Evolutionary conservation across 2,113 vertebrate genomes (phyloP), one percentile per base, ranked within the genome.

Genomic region (Cheilinus undulatus): DNA sequence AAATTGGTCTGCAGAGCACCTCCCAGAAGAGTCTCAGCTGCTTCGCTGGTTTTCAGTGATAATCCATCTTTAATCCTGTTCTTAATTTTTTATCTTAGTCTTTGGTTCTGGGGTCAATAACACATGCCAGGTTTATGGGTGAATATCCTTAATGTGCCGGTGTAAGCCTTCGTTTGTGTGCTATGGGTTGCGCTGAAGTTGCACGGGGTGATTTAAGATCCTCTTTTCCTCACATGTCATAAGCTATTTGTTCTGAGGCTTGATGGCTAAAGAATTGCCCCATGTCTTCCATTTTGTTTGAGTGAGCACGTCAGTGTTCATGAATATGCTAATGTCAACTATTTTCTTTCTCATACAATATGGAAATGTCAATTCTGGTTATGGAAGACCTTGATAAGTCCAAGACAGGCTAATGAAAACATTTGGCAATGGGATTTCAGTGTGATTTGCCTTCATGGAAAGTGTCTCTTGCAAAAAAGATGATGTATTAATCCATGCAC

Each of bases 11-110:
- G 49, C 63, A 24, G 72, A 46, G 60, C 34, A 50, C 56, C 46
- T 69, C 66, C 61, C 86, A 66, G 34, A 60, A 67, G 65, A 73
- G 65, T 8, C 48, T 60, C 40, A 68, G 86, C 80, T 80, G 84
- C 76, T 82, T 78, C 66, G 72, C 52, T 58, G 76, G 72, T 51
- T 85, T 69, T 77, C 62, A 69, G 52, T 76, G 48, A 73, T 89
- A 90, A 90, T 91, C 84, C 90, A 88, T 85, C 53, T 76, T 82
- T 86, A 91, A 90, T 85, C 75, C 83, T 78, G 85, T 89, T 89
- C 74, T 87, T 87, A 67, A 50, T 83, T 86, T 86, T 73, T 73
- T 79, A 74, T 67, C 62, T 83, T 70, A 74, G 30, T 38, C 63
- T 69, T 48, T 34, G 24, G 43, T 74, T 78, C 71, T 53, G 52